Evolutionary conservation across 2,797 vertebrate genomes (phyloP), one percentile per base, ranked within the genome.

Genomic region (Spheniscus humboldti): DNA sequence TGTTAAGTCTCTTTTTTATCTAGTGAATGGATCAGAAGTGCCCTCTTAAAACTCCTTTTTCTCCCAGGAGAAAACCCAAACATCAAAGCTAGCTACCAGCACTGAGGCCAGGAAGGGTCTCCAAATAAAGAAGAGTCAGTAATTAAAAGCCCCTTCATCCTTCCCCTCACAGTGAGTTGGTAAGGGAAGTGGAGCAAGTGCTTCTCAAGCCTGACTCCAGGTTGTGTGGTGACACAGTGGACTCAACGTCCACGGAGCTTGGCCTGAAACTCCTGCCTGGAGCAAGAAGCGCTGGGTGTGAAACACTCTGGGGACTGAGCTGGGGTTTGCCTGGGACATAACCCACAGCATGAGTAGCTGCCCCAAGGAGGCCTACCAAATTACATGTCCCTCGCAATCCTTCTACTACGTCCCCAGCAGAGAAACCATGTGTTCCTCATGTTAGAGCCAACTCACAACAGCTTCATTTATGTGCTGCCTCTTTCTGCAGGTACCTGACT

Each of bases 161-260:
- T 90, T 86, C 24, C 25, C 8, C 15, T 80, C 7, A 23, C 35
- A 67, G 55, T 0, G 3, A 53, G 17, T 5, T 68, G 7, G 15
- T 24, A n/a, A 43, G 10, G 13, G 10, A 59, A 57, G n/a, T 27
- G 6, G 35, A 73, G 18, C 15, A 52, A 87, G 47, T 13, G 37
- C 15, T 71, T 64, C 27, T 66, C 33, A 62, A 69, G 35, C 17
- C 39, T 0, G 0, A 6, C 9, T 18, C 18, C 45, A 9, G 24
- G 53, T n/a, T 3, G 0, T 30, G 19, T 27, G 33, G 14, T 68
- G 41, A 15, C 48, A 43, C 27, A 45, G 9, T 47, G 16, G 18
- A 64, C 33, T 48, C 30, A 22, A 1, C 0, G 0, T 18, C 23
- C n/a, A 28, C 17, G 13, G n/a, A 75, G 4, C 6, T 67, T 31